Evolutionary conservation across 2,888 invertebrate species (phyloP).

Genomic region (Campopleginae sp.): DNA sequence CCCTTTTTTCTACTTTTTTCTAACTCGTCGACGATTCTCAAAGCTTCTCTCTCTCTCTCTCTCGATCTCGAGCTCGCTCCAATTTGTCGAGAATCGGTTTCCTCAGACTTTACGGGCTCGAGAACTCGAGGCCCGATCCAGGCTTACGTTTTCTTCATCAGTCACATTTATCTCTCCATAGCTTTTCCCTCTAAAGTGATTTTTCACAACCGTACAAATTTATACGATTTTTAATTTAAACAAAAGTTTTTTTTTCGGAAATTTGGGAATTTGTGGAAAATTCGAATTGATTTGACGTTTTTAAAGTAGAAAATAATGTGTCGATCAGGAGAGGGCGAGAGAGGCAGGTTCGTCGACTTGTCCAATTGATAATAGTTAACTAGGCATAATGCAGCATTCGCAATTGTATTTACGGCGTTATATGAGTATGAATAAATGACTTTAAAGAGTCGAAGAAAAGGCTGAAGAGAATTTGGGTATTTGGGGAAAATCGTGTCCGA

Average conservation of each 20-base stretch:
- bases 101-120: no score
- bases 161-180: neutral
- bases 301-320: conserved; percentile 37
- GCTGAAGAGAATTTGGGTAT: neutral
- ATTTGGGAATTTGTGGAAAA: conserved; percentile 1
- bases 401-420: conserved; percentile 70
- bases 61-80: conserved; percentile 17
- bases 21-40: neutral
- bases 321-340: conserved; percentile 55
- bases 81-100: neutral
- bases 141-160: neutral
- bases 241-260: neutral
- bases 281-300: neutral
- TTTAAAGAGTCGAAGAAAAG: conserved; percentile 60
- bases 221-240: conserved; percentile 52
- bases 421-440: conserved; percentile 70
- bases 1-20: neutral
- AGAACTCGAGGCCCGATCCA: no score
- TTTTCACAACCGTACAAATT: conserved; percentile 53
- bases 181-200: conserved; percentile 20
- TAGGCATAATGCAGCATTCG: conserved; percentile 69
- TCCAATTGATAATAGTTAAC: conserved; percentile 67
- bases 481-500: neutral
- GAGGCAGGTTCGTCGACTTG: conserved; percentile 59
- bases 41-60: conserved; percentile 30